Conservation (phyloP, 2,797 vertebrate genomes). For the Tachyglossus aculeatus region DNA sequence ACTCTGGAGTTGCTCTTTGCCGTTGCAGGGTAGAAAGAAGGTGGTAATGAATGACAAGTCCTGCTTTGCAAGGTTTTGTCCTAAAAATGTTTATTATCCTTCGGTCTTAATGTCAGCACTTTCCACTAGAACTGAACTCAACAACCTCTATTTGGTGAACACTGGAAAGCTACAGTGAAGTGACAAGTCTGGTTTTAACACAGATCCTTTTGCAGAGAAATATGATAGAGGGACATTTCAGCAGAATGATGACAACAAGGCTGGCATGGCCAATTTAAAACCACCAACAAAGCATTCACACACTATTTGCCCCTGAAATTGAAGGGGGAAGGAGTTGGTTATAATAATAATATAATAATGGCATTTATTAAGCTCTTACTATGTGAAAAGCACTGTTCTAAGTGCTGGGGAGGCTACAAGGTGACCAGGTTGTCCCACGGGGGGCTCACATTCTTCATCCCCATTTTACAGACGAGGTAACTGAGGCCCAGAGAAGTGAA, state of each 20-base stretch:
- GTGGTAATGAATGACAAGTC: constrained; percentile 9
- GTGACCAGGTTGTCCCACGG: no score
- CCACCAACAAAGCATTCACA: neutral
- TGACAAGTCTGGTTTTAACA: neutral
- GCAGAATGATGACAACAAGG: fast-evolving
- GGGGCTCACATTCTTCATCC: no score
- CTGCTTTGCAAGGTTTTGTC: neutral
- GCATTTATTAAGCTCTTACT: no score
- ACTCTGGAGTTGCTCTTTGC: no score
- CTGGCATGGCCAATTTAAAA: neutral
- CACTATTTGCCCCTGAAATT: neutral
- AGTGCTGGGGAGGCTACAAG: no score
- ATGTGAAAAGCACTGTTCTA: no score
- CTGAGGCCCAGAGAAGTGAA: no score
- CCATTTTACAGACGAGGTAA: no score
- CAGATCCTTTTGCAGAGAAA: neutral
- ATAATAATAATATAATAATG: no score
- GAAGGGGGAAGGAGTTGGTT: neutral
- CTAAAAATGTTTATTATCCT: constrained; percentile 32
- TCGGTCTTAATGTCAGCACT: constrained; percentile 20
- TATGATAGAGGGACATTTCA: neutral
- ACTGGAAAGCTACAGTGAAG: constrained; percentile 25
- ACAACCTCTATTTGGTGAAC: constrained; percentile 36
- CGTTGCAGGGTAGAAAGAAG: neutral
- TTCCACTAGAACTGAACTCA: constrained; percentile 17